A percentile compares a stretch with the other conserved stretches of the same genome.
Conservation (phyloP, 2,797 vertebrate genomes). For the Ctenochaetus hawaiiensis region DNA sequence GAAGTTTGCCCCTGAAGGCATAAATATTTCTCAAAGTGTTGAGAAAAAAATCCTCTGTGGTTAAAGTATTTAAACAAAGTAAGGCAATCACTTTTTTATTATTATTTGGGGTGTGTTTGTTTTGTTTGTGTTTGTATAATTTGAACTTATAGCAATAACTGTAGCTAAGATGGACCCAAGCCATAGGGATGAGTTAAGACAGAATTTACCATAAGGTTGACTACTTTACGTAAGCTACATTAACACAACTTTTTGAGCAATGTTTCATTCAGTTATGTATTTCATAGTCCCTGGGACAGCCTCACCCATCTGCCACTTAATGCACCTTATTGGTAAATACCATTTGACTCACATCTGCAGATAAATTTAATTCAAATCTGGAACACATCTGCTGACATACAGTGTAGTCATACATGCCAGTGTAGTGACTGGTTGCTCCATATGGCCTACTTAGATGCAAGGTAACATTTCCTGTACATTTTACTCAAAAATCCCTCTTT, state of each 20-base stretch:
- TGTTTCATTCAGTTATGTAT: background rate
- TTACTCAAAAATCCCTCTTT: background rate
- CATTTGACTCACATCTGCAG: slow-evolving; percentile 10
- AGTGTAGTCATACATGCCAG: background rate
- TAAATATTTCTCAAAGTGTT: background rate
- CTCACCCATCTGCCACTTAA: background rate
- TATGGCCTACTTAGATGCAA: background rate
- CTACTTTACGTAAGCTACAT: background rate
- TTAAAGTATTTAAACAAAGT: no score
- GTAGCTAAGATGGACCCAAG: background rate
- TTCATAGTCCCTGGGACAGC: background rate
- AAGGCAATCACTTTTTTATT: no score
- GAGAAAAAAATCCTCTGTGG: background rate
- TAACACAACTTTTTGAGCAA: background rate
- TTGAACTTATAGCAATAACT: background rate
- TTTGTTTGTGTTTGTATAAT: no score
- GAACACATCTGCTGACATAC: background rate
- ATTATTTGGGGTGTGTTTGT: no score
- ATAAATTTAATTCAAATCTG: background rate
- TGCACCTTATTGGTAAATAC: background rate
- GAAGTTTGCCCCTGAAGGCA: no score
- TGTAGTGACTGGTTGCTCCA: background rate
- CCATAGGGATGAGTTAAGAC: background rate
- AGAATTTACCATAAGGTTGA: no score
- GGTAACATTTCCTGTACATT: background rate